Base-by-base conservation (phyloP, 2,888 invertebrate genomes). In the Zhengitettix transpicula region DNA sequence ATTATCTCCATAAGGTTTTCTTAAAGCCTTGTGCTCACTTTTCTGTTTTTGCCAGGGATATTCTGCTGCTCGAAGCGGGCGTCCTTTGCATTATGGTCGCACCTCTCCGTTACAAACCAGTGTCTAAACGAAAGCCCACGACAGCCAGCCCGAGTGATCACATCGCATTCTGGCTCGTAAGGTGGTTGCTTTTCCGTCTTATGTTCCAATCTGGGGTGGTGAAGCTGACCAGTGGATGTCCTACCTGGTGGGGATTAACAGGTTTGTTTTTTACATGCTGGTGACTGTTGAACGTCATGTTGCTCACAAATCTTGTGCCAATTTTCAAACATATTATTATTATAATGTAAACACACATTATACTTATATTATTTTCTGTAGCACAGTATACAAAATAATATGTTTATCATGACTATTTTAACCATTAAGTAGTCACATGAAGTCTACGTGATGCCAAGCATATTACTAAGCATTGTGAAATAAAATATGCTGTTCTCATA, bases 171-270 rank as follows among this genome's bases (percentile, higher is more conserved):
- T 86, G 84, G 83, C 72, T 83, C 42, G 78, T 85, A 5, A 78
- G 81, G 61, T 88, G 88, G 87, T 74, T 89, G 11, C 74, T 85
- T 9, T 87, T 89, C 65, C 75, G 88, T 55, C 78, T 85, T 58
- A 77, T 87, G 75, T 83, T 88, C 70, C 81, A 84, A 5, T 81
- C 81, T 8, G 87, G 87, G 7, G 75, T 85, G 16, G 80, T 83
- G 1, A 89, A 89, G 71, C 73, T 89, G 51, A 78, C 80, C 51
- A 83, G 83, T 68, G 79, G 80, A 28, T 86, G 85, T 68, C 84
- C 86, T 1, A 77, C 82, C 44, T 89, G 88, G 88, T 89, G 88
- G 87, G 80, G 79, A 64, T 77, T 89, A 51, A 80, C 82, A 68
- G 86, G 87, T 86, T 74, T 28, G 28, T 28, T 28, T 5, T 28